Evolutionary conservation across 1,140 invertebrate genomes (phyloP).

Genomic region (Caenorhabditis inopinata): DNA sequence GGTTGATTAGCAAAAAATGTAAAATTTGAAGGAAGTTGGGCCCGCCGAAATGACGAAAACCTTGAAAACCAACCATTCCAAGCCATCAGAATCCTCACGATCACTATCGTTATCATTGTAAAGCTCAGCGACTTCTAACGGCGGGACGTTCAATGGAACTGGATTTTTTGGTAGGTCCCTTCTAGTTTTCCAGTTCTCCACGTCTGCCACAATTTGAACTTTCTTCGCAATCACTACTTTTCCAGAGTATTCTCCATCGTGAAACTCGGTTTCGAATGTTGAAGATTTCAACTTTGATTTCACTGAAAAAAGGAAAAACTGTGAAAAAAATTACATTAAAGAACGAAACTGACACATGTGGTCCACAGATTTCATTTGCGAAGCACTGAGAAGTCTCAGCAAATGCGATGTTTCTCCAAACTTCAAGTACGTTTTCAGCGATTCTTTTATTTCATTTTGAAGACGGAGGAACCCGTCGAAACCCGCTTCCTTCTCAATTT

Average conservation of each 20-base stretch:
- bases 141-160: not conserved
- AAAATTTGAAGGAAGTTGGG: no score
- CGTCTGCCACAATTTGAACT: not conserved
- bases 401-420: not conserved
- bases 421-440: not conserved
- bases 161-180: not conserved
- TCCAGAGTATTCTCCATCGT: not conserved
- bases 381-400: not conserved
- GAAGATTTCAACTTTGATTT: no score
- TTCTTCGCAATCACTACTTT: not conserved
- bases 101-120: not conserved
- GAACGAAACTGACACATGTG: not conserved
- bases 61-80: conserved; percentile 1
- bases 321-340: no score
- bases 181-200: no score
- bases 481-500: not conserved
- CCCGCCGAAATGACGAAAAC: no score
- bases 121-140: not conserved
- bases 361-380: not conserved
- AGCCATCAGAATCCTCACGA: not conserved
- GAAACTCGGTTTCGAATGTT: no score
- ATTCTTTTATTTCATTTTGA: not conserved
- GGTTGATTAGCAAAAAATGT: no score
- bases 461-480: not conserved
- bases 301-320: no score